phyloP scores from a whole-genome alignment of 2,888 invertebrate species.

The Drosophila sordidula region DNA sequence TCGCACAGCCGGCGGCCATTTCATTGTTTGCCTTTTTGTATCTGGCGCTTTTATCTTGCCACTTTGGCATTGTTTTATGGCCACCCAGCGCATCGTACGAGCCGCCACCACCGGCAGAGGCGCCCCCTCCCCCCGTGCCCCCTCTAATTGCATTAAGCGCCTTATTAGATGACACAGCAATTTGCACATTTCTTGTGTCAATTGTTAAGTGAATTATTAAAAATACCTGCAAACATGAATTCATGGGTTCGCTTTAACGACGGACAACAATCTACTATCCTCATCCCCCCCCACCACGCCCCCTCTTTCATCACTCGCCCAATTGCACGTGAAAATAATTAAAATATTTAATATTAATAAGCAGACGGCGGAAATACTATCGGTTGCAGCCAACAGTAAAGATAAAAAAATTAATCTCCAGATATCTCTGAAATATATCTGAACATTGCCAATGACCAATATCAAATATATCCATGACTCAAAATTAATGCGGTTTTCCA shows the following conservation, averaged over 20 bases:
- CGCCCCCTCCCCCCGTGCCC: not conserved
- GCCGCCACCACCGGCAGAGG: not conserved
- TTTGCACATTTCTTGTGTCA: constrained; percentile 67
- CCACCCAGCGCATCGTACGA: constrained; percentile 9
- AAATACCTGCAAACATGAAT: constrained; percentile 14
- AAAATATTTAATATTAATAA: constrained; percentile 50
- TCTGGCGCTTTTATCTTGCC: constrained; percentile 70
- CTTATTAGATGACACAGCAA: constrained; percentile 73
- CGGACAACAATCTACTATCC: not conserved
- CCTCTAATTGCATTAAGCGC: constrained; percentile 69
- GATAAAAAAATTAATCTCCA: not conserved
- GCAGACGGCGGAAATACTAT: constrained; percentile 36
- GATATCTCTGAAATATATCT: not conserved
- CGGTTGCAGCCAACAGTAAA: constrained; percentile 3
- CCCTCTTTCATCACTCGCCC: not conserved
- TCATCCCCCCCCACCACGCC: not conserved
- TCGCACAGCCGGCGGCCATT: constrained; percentile 55
- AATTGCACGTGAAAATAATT: constrained; percentile 27
- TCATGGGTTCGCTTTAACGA: constrained; percentile 16
- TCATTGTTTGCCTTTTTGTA: constrained; percentile 68
- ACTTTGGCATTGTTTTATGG: constrained; percentile 75
- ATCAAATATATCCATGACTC: too few species aligned
- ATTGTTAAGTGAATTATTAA: constrained; percentile 42
- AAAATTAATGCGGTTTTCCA: too few species aligned
- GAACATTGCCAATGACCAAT: not conserved